Evolutionary conservation across 2,888 invertebrate species (phyloP), one percentile per base, ranked within the genome.

Genomic region (Helleia helle): DNA sequence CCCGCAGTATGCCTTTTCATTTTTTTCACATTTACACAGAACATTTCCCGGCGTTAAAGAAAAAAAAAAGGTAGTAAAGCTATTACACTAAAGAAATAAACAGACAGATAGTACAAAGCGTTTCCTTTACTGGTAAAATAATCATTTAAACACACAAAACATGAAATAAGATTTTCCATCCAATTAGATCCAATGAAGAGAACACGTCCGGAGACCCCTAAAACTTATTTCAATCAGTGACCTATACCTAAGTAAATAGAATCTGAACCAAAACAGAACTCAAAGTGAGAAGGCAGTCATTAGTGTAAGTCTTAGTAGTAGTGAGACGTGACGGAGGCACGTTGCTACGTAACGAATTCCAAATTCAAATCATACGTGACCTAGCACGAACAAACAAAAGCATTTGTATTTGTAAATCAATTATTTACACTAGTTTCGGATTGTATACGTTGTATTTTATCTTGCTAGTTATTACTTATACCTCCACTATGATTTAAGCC

Each of bases 321-420:
- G 47, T 38, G 39, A 30, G 39, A 53, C 50, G 52, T 56, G 56
- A 50, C 46, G 41, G 39, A 27, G 48, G 37, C 46, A 38, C 43
- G 46, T 49, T 47, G n/a, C 42, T 44, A 40, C 42, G 47, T 41
- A 44, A 50, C 46, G 40, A 47, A 46, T 46, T 46, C 42, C 45
- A 49, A 54, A 52, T 43, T 43, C 29, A 37, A 43, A 45, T 44
- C 29, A 40, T 38, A 48, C 44, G 46, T 48, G 50, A 44, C 43
- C 43, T 18, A 12, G 40, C 27, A 27, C 28, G 29, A 22, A 8
- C 22, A 22, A 22, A 22, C 22, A 22, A n/a, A 34, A 22, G 18
- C 17, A 4, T 22, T 34, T 34, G 18, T 17, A 12, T 29, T 29
- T 29, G 22, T 13, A 22, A 34, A 18, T 17, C 14, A 27, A 18